Evolutionary conservation across 2,888 invertebrate species (phyloP), one percentile per base, ranked within the genome.

Genomic region (Magallana nippona): DNA sequence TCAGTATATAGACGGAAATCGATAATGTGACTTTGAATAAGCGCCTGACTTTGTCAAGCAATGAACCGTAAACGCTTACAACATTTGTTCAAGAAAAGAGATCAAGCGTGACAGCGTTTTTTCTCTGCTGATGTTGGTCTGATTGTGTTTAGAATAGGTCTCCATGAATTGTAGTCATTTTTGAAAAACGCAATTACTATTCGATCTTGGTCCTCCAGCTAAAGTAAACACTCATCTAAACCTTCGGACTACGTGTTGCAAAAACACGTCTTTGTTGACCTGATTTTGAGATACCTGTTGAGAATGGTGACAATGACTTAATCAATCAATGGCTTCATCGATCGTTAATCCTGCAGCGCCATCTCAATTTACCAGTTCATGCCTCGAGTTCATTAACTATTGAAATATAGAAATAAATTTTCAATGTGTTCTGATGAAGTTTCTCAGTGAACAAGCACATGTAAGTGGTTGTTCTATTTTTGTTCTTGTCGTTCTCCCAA

Each of bases 281-380:
- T 44, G 44, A 44, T 44, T 44, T 44, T 44, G 44, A 44, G 44
- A 44, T 44, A 44, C 44, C 44, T 44, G 44, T 44, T n/a, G 15
- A 60, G 60, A 60, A 60, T n/a, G 60, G 60, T n/a, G 60, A 60
- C 60, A 60, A 15, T 60, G 60, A 60, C 60, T 60, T 60, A 17
- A 60, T 60, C 44, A 60, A 60, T 60, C 60, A 60, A 60, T 60
- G n/a, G n/a, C 17, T 60, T n/a, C 1, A 60, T n/a, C 60, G 60
- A 60, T 60, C 15, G n/a, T 60, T n/a, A 60, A 60, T 60, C 60
- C 60, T 60, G 15, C 17, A n/a, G 15, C n/a, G 60, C 17, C 60
- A 17, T 60, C 60, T n/a, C n/a, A 60, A 11, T 60, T n/a, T 60
- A n/a, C 60, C 8, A 15, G 60, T 17, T 60, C 60, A 60, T 17